phyloP scores from a whole-genome alignment of 2,888 invertebrate species.

The Rugalucina vietnamica region DNA sequence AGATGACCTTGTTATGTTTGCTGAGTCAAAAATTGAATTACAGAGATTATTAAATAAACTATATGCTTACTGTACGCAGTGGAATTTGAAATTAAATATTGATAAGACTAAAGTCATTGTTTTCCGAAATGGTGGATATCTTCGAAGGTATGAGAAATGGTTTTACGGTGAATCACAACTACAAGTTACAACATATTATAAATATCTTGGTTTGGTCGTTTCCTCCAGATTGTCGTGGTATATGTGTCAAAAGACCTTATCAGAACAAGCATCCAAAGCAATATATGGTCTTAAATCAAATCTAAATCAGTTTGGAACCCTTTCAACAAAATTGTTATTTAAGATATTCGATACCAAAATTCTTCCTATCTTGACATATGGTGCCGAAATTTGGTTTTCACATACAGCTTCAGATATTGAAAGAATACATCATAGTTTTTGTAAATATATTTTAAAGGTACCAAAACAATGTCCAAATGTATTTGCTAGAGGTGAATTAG shows the following conservation, averaged over 20 bases:
- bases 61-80: neutral
- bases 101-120: neutral
- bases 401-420: neutral
- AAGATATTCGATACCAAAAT: neutral
- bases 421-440: neutral
- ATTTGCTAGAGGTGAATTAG: neutral
- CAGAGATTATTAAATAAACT: neutral
- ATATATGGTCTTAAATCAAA: neutral
- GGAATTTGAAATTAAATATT: neutral
- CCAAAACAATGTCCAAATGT: neutral
- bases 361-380: neutral
- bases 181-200: neutral
- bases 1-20: constrained; percentile 2
- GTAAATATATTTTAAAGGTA: neutral
- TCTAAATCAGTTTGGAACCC: neutral
- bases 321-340: neutral
- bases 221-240: neutral
- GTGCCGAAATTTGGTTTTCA: neutral
- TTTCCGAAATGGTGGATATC: constrained; percentile 2
- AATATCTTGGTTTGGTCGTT: neutral
- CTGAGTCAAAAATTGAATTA: neutral
- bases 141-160: neutral
- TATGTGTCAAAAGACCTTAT: neutral
- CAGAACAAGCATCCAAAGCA: constrained; percentile 4
- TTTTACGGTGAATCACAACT: neutral